phyloP scores from a whole-genome alignment of 2,888 invertebrate species.

The Lobophora halterata region DNA sequence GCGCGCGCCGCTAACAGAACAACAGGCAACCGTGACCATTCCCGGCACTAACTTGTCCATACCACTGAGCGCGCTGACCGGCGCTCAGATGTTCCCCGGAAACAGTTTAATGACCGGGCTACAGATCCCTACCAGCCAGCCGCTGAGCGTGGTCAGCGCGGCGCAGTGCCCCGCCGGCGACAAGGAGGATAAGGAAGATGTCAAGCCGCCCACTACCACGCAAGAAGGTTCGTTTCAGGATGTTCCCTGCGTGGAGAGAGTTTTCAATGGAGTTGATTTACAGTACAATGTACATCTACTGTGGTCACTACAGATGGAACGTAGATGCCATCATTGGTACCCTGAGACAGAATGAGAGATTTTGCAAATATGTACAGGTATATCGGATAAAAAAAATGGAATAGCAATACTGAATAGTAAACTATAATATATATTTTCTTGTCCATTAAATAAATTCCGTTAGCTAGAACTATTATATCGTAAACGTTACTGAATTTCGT shows the following conservation, averaged over 20 bases:
- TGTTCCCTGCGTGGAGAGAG: constrained; percentile 28
- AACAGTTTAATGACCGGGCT: constrained; percentile 68
- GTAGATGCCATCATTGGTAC: no score
- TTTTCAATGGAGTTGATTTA: constrained; percentile 19
- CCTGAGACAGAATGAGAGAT: no score
- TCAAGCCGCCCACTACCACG: constrained; percentile 48
- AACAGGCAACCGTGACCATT: constrained; percentile 80
- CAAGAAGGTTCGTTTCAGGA: constrained; percentile 64
- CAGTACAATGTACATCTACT: no score
- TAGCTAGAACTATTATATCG: no score
- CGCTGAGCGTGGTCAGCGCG: constrained; percentile 20
- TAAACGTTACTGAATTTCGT: no score
- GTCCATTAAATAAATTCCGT: no score
- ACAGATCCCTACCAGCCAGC: constrained; percentile 53
- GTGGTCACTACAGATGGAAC: no score
- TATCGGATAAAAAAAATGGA: no score
- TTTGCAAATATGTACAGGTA: no score
- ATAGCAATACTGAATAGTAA: no score
- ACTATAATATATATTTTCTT: no score
- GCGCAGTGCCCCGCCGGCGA: constrained; percentile 52
- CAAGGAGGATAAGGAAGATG: constrained; percentile 82
- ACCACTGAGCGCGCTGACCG: constrained; percentile 73
- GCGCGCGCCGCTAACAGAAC: constrained; percentile 63
- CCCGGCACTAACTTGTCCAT: constrained; percentile 84
- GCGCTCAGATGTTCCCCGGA: constrained; percentile 76